phyloP scores from a whole-genome alignment of 2,888 invertebrate genomes.

The Pseudococcus viburni region DNA sequence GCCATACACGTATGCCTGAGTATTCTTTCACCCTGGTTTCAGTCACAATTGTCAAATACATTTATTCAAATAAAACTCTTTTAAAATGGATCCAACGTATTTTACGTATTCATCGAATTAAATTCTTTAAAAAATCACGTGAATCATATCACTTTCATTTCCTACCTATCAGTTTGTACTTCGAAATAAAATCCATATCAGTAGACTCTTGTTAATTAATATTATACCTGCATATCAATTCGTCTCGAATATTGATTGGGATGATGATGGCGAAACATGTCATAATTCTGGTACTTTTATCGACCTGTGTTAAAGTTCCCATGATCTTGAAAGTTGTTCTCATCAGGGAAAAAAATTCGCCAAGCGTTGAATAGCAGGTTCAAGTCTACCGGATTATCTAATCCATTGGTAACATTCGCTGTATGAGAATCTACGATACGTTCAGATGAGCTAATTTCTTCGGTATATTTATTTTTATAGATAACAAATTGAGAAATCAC shows the following conservation, averaged over 20 bases:
- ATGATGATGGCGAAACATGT: background rate
- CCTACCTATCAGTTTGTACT: background rate
- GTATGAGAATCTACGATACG: background rate
- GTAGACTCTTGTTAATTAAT: background rate
- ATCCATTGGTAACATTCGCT: background rate
- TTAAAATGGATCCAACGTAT: background rate
- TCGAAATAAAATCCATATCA: background rate
- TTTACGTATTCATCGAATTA: background rate
- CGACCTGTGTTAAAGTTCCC: background rate
- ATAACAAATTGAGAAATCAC: slow-evolving; percentile 45
- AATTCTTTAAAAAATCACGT: background rate
- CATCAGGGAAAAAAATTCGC: background rate
- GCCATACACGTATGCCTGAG: background rate
- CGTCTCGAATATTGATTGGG: too few relatives aligned
- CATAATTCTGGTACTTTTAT: background rate
- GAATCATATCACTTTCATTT: background rate
- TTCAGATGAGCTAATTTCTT: slow-evolving; percentile 26
- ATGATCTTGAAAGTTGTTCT: slow-evolving; percentile 2
- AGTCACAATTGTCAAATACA: background rate
- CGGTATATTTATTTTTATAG: slow-evolving; percentile 22
- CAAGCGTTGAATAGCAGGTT: background rate
- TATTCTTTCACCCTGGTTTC: background rate
- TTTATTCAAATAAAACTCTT: background rate
- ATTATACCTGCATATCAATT: too few relatives aligned
- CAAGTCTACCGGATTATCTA: background rate